Percentiles rank a stretch among this genome's conserved stretches.
phyloP scores from a whole-genome alignment of 2,113 vertebrate genomes.

The Gymnobelideus leadbeateri region DNA sequence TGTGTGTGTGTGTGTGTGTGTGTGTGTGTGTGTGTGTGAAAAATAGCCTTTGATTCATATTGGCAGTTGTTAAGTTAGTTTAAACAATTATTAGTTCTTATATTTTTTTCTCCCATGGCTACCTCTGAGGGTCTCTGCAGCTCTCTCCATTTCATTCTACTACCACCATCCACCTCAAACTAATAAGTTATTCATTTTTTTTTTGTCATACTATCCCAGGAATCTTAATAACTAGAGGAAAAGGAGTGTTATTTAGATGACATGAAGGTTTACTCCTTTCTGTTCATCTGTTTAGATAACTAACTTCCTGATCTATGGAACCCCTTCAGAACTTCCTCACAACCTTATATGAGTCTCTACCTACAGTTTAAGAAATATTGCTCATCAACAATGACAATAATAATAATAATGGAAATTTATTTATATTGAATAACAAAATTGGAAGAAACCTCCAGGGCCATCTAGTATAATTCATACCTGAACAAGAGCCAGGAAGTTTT shows the following conservation, averaged over 20 bases:
- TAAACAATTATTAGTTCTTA: background rate
- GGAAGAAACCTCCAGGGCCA: background rate
- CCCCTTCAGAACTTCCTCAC: slow-evolving; percentile 34
- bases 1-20: slow-evolving; percentile 16
- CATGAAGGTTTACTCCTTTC: background rate
- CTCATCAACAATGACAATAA: background rate
- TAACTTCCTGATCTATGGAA: slow-evolving; percentile 20
- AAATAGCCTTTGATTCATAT: slow-evolving; percentile 32
- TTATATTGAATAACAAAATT: background rate
- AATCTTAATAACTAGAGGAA: slow-evolving; percentile 36
- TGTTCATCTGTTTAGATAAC: slow-evolving; percentile 12
- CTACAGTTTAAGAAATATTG: slow-evolving; percentile 19
- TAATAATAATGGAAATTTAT: background rate
- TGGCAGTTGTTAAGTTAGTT: slow-evolving; percentile 38
- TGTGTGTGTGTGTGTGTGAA: slow-evolving; percentile 5
- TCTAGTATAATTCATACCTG: background rate
- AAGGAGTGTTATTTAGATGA: background rate
- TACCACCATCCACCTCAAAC: background rate
- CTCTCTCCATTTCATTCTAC: background rate
- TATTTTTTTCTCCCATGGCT: slow-evolving; percentile 27
- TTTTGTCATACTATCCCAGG: slow-evolving; percentile 26
- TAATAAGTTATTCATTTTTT: slow-evolving; percentile 20
- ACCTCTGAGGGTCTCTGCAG: background rate
- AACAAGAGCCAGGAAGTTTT: background rate
- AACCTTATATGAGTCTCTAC: background rate